Evolutionary conservation across 2,888 invertebrate genomes (phyloP), one percentile per base, ranked within the genome.

Genomic region (Altica lythri): DNA sequence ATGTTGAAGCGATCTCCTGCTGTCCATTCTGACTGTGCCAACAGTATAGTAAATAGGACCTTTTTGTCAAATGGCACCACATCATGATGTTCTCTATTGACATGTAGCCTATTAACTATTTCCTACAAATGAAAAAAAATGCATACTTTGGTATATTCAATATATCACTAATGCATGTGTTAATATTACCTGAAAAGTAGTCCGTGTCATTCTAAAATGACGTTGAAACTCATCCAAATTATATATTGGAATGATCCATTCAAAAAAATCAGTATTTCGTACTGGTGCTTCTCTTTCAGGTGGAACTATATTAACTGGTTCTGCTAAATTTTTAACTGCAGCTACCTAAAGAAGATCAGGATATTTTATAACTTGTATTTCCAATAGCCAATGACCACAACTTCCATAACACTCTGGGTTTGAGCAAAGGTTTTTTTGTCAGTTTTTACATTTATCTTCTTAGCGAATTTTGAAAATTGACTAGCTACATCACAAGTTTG

Each of bases 61-160:
- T 53, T 56, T 53, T 56, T 56, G 10, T 55, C 55, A 17, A 51
- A 45, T 27, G 4, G n/a, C 27, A 27, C n/a, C 27, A 9, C 27
- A 27, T 9, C 27, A 6, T 27, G 27, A 27, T 27, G 27, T 27
- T 27, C 2, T 4, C 27, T 27, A 27, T 27, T 6, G 27, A 4
- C n/a, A n/a, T 27, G 27, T 27, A 27, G n/a, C n/a, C 27, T 27
- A n/a, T 27, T n/a, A n/a, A 27, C 4, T 27, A 27, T 6, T 27
- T 4, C 27, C 27, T 27, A 27, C 6, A 27, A 27, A n/a, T 6
- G 27, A 27, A 27, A 2, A 27, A n/a, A 27, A 27, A 4, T 6
- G n/a, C 4, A n/a, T 6, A n/a, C n/a, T 6, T 27, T 4, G 4
- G 4, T 27, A n/a, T 6, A 27, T 6, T n/a, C 9, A 4, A 27